Base-by-base conservation (phyloP, 1,140 invertebrate species). In the Oncopeltus fasciatus region DNA sequence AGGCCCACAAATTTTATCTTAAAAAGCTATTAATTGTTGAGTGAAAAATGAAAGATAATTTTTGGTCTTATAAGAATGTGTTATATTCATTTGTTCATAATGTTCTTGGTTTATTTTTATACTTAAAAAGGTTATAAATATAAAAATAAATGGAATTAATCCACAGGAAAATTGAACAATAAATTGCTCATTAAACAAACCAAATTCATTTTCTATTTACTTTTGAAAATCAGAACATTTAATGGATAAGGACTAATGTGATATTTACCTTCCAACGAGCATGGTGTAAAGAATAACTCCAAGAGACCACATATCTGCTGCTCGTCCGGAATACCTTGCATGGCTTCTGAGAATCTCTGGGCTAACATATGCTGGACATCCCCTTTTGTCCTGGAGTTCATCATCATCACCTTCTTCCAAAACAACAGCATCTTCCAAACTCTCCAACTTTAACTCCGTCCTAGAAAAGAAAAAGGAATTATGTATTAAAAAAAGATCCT, bases 271-370 rank as follows among this genome's bases (percentile, higher is more conserved):
- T 70, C 94, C 94, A 65, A 95, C 88, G 60, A 98, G 81, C 90
- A 97, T 94, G 49, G 94, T 95, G 78, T 95, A 98, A 0, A 97
- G 78, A 70, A 97, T 89, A 47, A 98, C 92, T 31, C 95, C 95
- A 3, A 97, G 78, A 2, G 90, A 92, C 95, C 95, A 98, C 78
- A 95, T 90, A 74, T 97, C 95, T 1, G 94, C 92, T 0, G 91
- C 86, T 70, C 89, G 85, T 31, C 93, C 94, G 14, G 91, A 92
- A 75, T 96, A 98, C 26, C 85, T 85, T 26, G 83, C 81, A 68
- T 88, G 86, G 5, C 86, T 85, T 64, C 86, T 78, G n/a, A 90
- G 73, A 64, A 89, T 83, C 74, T 90, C 88, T 0, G 95, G 95
- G 64, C 92, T 93, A 46, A 97, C 93, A 76, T 98, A 98, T 0